Evolutionary conservation across 1,140 invertebrate species (phyloP), one percentile per base, ranked within the genome.

Genomic region (Zaprionus africanus): DNA sequence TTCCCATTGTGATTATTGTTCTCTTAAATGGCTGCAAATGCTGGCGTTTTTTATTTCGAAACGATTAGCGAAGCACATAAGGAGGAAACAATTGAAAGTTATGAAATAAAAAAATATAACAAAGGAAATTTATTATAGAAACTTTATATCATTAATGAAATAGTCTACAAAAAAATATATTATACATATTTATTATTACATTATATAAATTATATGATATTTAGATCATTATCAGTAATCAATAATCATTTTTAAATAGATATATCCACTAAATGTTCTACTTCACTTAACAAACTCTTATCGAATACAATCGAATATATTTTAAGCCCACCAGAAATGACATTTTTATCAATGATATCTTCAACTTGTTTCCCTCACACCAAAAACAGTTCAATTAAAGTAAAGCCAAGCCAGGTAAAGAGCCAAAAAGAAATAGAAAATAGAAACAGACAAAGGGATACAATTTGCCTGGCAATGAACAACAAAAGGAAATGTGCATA

Each of bases 401-500:
- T 46, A 4, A 62, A 19, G n/a, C 19, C 7, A 17, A 49, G 11
- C 17, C 19, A 19, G 53, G 28, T 7, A 62, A 19, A 46, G n/a
- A 51, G 43, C 3, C 31, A 43, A 17, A 17, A 4, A 51, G 34
- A 56, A 64, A 70, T 58, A 46, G 54, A 49, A 68, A 59, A 53
- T n/a, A 28, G 22, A 58, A 66, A 56, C 60, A 51, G 19, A 65
- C 38, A 79, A 67, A 76, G 57, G 36, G 24, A 63, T 60, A 73
- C 60, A 68, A 77, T 73, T 79, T 60, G 43, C 60, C 60, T 53
- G 72, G 34, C 67, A 68, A 15, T 15, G 13, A 13, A 38, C 36
- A 77, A 79, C 78, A 79, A 77, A 68, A 69, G 26, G 46, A 62
- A 65, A 66, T 43, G 36, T 70, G 41, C 34, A 67, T 64, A 15